phyloP scores from a whole-genome alignment of 2,888 invertebrate species.

The Leptinotarsa tumamoca region DNA sequence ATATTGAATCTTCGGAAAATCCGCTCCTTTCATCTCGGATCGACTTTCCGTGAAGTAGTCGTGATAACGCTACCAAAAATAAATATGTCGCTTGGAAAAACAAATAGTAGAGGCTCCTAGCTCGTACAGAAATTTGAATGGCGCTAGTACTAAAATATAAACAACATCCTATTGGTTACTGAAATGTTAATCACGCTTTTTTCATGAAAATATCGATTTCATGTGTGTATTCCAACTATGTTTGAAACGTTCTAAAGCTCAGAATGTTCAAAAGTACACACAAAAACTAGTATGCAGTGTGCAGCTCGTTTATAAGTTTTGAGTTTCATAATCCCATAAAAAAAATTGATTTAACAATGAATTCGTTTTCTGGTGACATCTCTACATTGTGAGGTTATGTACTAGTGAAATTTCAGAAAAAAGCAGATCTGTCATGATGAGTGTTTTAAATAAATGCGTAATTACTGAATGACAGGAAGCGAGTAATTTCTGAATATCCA shows the following conservation, averaged over 20 bases:
- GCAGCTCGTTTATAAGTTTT: neutral
- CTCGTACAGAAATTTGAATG: neutral
- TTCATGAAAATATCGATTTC: neutral
- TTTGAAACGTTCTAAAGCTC: too few species aligned
- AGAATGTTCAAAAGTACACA: too few species aligned
- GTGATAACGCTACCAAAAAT: conserved; percentile 13
- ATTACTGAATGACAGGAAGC: too few species aligned
- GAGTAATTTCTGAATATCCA: too few species aligned
- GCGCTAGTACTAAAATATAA: neutral
- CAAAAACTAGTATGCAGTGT: too few species aligned
- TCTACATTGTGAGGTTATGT: too few species aligned
- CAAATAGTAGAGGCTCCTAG: neutral
- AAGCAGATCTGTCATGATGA: too few species aligned
- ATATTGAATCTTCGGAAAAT: conserved; percentile 18
- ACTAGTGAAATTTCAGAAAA: too few species aligned
- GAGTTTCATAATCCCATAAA: too few species aligned
- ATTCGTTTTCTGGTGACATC: too few species aligned
- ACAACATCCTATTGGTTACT: neutral
- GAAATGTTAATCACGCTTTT: neutral
- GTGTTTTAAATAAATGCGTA: too few species aligned
- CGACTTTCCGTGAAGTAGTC: conserved; percentile 2
- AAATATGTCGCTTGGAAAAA: conserved; percentile 7
- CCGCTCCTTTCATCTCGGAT: conserved; percentile 13
- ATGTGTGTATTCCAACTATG: neutral
- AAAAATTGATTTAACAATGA: too few species aligned